These are phyloP conservation scores for Drosophila picticornis DNA, from an alignment of 2,888 invertebrate genomes.

Conservation along the genomic window DNA sequence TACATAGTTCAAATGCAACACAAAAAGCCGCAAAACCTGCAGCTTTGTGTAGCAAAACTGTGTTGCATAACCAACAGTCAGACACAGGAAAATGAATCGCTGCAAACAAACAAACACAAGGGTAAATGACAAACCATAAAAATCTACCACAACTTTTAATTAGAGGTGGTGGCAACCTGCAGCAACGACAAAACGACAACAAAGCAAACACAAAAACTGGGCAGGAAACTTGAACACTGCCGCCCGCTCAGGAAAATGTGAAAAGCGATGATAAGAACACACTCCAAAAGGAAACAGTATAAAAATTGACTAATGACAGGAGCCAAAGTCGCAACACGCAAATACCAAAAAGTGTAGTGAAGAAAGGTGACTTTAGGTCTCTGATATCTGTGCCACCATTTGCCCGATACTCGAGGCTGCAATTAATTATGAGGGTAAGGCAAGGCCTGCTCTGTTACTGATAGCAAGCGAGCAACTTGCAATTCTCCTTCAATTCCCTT, in stretches of 20 bases:
- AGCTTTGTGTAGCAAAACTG: constrained; percentile 31
- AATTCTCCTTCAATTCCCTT: constrained; percentile 38
- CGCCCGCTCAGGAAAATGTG: constrained; percentile 16
- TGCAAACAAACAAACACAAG: constrained; percentile 33
- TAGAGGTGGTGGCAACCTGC: constrained; percentile 46
- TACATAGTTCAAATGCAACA: constrained; percentile 27
- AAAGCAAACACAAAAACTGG: constrained; percentile 2
- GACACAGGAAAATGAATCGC: neutral
- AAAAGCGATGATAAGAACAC: constrained; percentile 25
- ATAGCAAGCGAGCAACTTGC: constrained; percentile 43
- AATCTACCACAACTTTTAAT: constrained; percentile 66
- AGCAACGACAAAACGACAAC: constrained; percentile 18
- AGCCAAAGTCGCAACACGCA: constrained; percentile 18
- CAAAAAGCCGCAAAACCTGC: constrained; percentile 30
- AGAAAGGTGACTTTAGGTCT: neutral
- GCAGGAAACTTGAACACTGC: constrained; percentile 21
- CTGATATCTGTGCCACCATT: constrained; percentile 13
- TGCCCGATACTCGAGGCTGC: constrained; percentile 17
- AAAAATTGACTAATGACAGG: constrained; percentile 51
- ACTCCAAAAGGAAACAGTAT: constrained; percentile 21
- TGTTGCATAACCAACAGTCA: constrained; percentile 37
- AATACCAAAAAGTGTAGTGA: neutral
- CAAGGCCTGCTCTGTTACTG: constrained; percentile 42
- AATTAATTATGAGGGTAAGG: constrained; percentile 61
- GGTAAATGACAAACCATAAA: constrained; percentile 50